These are phyloP conservation scores for Eulithis testata DNA, from an alignment of 2,888 invertebrate genomes.

Conservation along the genomic window DNA sequence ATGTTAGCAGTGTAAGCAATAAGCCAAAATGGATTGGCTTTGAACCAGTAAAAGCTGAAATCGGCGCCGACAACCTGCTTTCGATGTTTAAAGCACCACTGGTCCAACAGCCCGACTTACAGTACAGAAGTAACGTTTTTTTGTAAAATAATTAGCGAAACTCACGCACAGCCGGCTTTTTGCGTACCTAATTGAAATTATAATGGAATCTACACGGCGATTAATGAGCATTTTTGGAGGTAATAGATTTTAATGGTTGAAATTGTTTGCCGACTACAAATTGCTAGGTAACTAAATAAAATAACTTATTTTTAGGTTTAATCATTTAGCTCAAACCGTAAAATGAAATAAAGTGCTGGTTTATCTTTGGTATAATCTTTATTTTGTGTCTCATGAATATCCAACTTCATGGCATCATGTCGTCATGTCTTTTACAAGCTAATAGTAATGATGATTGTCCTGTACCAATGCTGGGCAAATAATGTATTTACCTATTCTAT, in stretches of 20 bases:
- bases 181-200: slow-evolving; percentile 42
- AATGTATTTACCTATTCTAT: too few relatives aligned
- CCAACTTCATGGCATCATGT: too few relatives aligned
- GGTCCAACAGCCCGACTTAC: slow-evolving; percentile 19
- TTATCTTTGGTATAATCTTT: too few relatives aligned
- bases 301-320: background rate
- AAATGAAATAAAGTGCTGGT: too few relatives aligned
- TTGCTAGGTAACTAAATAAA: slow-evolving; percentile 12
- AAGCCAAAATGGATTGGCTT: background rate
- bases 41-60: background rate
- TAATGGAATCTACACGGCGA: slow-evolving; percentile 38
- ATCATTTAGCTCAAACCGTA: background rate
- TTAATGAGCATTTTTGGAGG: slow-evolving; percentile 33
- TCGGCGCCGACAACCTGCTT: slow-evolving; percentile 6
- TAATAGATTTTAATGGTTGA: slow-evolving; percentile 33
- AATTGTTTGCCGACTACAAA: slow-evolving; percentile 18
- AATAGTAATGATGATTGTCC: too few relatives aligned
- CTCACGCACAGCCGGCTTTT: slow-evolving; percentile 42
- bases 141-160: slow-evolving; percentile 43
- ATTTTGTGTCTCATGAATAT: too few relatives aligned
- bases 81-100: slow-evolving; percentile 13
- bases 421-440: too few relatives aligned
- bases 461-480: too few relatives aligned
- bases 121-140: slow-evolving; percentile 34
- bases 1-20: too few relatives aligned